Percentiles rank a stretch among this genome's conserved stretches.
Conservation (phyloP, 2,797 vertebrate species). For the Pangasius sanitwongsei region DNA sequence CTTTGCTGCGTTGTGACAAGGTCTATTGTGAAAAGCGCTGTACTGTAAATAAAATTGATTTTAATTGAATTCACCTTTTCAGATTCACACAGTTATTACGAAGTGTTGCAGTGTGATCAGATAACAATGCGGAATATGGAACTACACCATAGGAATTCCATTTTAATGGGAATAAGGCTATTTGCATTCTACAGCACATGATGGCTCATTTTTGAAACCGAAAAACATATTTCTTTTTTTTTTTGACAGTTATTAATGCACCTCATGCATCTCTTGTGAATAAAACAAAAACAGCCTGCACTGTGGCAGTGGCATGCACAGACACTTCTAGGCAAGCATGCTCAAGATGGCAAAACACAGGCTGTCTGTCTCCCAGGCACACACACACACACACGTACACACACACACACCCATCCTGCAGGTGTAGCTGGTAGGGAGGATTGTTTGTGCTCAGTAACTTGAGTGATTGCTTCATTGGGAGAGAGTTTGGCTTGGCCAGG, state of each 20-base stretch:
- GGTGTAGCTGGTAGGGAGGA: conserved; percentile 15
- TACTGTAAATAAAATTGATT: neutral
- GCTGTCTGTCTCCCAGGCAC: neutral
- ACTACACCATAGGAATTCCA: neutral
- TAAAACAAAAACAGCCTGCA: conserved; percentile 53
- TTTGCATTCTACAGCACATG: neutral
- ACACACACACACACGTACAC: conserved; percentile 45
- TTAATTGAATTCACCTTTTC: neutral
- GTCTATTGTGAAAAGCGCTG: neutral
- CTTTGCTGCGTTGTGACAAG: too few relatives aligned
- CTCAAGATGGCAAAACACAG: conserved; percentile 12
- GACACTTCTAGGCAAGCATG: conserved; percentile 28
- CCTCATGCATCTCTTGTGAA: conserved; percentile 46
- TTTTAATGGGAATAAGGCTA: neutral
- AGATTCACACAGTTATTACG: too few relatives aligned
- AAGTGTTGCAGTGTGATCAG: neutral
- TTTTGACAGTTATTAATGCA: neutral
- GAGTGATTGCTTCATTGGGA: conserved; percentile 41
- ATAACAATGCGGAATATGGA: neutral
- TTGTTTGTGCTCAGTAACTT: conserved; percentile 44
- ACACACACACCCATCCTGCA: conserved; percentile 18
- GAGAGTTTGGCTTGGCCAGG: conserved; percentile 49
- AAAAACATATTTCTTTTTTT: neutral
- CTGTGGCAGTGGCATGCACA: conserved; percentile 32
- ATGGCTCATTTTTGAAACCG: neutral